phyloP scores from a whole-genome alignment of 2,113 vertebrate genomes.

The Lynx canadensis region DNA sequence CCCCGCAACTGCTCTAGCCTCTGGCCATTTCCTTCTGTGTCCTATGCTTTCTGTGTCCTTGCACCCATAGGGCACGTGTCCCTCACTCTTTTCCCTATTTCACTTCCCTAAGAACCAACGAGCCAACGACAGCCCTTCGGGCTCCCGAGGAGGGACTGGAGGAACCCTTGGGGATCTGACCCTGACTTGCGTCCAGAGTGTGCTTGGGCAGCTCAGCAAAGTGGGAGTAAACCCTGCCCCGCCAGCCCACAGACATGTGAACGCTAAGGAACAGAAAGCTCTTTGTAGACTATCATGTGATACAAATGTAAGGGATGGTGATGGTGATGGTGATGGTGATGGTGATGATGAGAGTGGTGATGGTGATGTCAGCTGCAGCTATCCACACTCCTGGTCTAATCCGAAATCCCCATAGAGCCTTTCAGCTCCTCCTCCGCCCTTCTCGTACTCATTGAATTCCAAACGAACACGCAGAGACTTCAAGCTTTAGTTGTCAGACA shows the following conservation, averaged over 20 bases:
- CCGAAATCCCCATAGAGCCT: accelerated
- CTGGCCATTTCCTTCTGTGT: background rate
- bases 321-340: background rate
- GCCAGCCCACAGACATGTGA: background rate
- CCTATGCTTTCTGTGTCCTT: background rate
- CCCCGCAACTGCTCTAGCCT: background rate
- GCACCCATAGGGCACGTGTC: background rate
- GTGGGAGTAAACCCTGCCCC: background rate
- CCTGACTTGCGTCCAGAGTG: background rate
- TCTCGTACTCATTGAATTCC: background rate
- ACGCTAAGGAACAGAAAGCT: background rate
- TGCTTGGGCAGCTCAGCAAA: background rate
- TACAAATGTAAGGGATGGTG: background rate
- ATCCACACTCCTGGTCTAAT: background rate
- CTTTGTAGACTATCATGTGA: background rate
- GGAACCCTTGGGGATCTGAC: background rate
- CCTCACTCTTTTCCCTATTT: background rate
- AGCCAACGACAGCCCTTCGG: background rate
- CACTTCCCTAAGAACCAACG: background rate
- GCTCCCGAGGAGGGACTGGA: background rate
- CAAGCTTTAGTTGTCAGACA: background rate
- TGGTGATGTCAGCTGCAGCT: background rate
- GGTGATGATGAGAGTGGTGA: background rate
- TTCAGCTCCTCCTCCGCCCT: background rate
- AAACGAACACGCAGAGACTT: background rate